These are phyloP conservation scores for Anseranas semipalmata DNA, from an alignment of 2,113 vertebrate species.

Conservation along the genomic window DNA sequence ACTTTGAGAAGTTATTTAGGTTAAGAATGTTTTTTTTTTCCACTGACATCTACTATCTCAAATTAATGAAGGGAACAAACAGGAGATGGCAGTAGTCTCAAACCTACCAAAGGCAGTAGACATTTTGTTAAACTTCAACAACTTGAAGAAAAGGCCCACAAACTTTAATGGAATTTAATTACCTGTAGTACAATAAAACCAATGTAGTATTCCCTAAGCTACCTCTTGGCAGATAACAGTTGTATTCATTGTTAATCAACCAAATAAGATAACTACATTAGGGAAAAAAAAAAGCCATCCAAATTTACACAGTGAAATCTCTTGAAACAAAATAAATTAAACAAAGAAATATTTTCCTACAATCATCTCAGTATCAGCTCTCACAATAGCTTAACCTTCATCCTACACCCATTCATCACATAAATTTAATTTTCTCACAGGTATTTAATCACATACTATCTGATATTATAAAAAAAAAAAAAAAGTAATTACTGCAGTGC, in stretches of 20 bases:
- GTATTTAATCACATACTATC: constrained; percentile 94
- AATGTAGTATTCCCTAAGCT: constrained; percentile 16
- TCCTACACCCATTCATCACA: constrained; percentile 87
- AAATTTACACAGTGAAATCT: constrained; percentile 74
- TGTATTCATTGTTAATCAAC: constrained; percentile 64
- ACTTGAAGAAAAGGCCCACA: background rate
- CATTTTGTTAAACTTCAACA: background rate
- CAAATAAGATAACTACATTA: constrained; percentile 77
- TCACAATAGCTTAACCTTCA: constrained; percentile 88
- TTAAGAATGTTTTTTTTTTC: background rate
- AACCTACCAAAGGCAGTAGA: background rate
- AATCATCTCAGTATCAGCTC: constrained; percentile 86
- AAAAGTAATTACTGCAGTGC: constrained; percentile 88
- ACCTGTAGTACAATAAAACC: constrained; percentile 30
- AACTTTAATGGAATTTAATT: constrained; percentile 32
- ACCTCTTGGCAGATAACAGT: constrained; percentile 43
- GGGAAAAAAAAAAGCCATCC: constrained; percentile 31
- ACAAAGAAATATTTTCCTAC: constrained; percentile 83
- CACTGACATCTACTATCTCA: background rate
- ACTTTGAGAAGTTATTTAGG: background rate
- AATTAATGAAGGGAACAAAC: background rate
- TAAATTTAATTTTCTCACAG: constrained; percentile 91
- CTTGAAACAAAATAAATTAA: constrained; percentile 87
- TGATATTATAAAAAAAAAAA: constrained; percentile 73
- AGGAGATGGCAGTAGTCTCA: background rate